Conservation (phyloP, 2,797 vertebrate species). For the Hirundo rustica region DNA sequence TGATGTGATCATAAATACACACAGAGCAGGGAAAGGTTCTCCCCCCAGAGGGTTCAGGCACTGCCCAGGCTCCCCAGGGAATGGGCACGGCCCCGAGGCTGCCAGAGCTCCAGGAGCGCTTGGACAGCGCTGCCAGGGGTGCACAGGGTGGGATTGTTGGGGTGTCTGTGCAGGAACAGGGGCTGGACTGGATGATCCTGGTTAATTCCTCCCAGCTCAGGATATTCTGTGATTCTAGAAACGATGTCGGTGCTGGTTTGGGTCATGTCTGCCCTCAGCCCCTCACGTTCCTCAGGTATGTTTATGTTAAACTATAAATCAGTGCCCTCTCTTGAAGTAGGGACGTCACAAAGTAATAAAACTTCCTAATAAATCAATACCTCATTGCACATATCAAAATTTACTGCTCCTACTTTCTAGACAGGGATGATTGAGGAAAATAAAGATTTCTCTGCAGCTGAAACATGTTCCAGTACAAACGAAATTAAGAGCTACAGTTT, state of each 20-base stretch:
- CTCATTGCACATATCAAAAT: neutral
- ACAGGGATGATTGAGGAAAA: neutral
- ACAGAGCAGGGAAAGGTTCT: neutral
- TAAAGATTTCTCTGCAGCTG: neutral
- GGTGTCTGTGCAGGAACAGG: rapidly evolving
- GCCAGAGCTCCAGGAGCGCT: neutral
- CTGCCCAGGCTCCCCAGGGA: neutral
- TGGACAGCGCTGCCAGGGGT: neutral
- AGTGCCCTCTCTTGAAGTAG: neutral
- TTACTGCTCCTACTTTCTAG: neutral
- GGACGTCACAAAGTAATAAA: neutral
- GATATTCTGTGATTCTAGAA: neutral
- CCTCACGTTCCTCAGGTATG: rapidly evolving
- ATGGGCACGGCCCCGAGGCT: rapidly evolving
- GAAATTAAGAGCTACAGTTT: neutral
- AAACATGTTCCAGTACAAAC: neutral
- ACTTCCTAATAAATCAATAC: neutral
- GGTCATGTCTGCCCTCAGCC: neutral
- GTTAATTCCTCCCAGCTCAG: neutral
- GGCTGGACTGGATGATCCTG: rapidly evolving
- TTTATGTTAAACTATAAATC: neutral
- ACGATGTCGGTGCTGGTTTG: neutral
- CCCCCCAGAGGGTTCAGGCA: neutral
- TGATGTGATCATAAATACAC: neutral
- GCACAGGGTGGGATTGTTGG: neutral